Percentiles rank a stretch among this genome's conserved stretches.
phyloP scores from a whole-genome alignment of 2,113 vertebrate species.

The Rhynchopsitta pachyrhyncha region DNA sequence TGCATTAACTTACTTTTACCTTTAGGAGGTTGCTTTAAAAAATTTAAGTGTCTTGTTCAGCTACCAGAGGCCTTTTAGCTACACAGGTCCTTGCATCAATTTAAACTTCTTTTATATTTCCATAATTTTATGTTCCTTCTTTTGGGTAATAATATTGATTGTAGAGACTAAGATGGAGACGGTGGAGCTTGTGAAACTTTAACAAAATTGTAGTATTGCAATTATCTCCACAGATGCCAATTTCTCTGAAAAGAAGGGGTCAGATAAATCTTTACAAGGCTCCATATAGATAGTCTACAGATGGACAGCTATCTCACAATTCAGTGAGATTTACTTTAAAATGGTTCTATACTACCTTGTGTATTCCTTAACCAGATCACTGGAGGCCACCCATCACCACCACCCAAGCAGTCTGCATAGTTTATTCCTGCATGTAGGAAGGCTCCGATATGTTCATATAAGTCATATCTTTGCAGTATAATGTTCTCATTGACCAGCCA shows the following conservation, averaged over 20 bases:
- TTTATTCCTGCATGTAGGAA: background rate
- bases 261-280: background rate
- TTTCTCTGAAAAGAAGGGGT: background rate
- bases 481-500: background rate
- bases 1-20: constrained; percentile 25
- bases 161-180: background rate
- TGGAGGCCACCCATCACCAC: background rate
- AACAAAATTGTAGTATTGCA: background rate
- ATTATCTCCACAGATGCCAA: background rate
- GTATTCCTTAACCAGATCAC: background rate
- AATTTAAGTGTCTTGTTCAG: background rate
- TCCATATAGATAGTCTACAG: background rate
- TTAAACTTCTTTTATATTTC: background rate
- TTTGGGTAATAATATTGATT: background rate
- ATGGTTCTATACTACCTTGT: background rate
- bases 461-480: background rate
- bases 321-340: background rate
- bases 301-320: background rate
- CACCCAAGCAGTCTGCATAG: background rate
- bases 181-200: background rate
- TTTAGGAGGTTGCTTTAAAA: background rate
- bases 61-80: background rate
- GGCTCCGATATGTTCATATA: background rate
- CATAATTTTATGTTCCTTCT: background rate
- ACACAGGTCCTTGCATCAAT: background rate